These are phyloP conservation scores for Parnassius smintheus DNA, from an alignment of 2,888 invertebrate genomes.

Conservation along the genomic window DNA sequence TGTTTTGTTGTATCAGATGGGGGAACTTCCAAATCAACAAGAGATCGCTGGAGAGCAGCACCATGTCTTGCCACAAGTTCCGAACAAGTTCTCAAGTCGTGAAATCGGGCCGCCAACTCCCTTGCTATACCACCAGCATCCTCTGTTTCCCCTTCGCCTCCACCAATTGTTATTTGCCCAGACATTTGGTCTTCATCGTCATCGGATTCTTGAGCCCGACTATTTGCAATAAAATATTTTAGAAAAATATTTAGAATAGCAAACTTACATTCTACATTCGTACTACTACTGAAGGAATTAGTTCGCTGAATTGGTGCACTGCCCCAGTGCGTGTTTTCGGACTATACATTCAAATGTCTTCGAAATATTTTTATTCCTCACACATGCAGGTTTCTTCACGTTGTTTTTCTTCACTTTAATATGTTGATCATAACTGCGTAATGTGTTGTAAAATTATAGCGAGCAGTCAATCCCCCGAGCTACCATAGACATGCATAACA, in stretches of 20 bases:
- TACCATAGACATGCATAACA: no score
- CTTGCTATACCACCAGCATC: constrained; percentile 83
- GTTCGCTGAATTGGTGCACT: no score
- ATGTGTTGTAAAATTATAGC: no score
- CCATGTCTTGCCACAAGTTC: constrained; percentile 95
- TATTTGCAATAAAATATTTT: constrained; percentile 35
- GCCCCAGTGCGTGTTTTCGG: no score
- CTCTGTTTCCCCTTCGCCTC: constrained; percentile 79
- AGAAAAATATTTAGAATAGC: neutral
- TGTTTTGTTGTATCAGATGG: constrained; percentile 91
- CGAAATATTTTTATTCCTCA: no score
- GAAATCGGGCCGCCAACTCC: constrained; percentile 86
- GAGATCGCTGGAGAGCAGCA: constrained; percentile 88
- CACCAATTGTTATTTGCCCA: constrained; percentile 67
- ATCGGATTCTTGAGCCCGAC: constrained; percentile 86
- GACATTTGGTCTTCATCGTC: constrained; percentile 86
- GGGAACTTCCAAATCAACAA: constrained; percentile 88
- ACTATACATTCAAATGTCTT: no score
- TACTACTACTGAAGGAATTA: no score
- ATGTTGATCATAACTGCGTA: no score
- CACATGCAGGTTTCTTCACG: no score
- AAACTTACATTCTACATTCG: no score
- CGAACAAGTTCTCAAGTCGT: constrained; percentile 94
- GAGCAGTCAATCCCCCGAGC: no score
- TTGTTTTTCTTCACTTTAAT: no score